These are phyloP conservation scores for Harpagifer antarcticus DNA, from an alignment of 2,797 vertebrate species.

Conservation along the genomic window DNA sequence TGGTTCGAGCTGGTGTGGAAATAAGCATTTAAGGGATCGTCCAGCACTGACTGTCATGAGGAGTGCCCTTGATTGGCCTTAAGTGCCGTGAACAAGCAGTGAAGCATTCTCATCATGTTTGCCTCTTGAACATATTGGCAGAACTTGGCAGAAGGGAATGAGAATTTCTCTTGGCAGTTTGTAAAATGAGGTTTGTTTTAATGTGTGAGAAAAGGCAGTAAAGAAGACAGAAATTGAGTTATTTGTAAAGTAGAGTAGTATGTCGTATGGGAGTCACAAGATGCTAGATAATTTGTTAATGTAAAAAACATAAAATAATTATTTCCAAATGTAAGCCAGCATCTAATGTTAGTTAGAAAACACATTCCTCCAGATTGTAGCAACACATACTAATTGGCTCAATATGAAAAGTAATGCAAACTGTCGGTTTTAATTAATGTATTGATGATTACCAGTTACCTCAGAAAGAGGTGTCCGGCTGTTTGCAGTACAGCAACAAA, in stretches of 20 bases:
- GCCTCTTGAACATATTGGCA: constrained; percentile 47
- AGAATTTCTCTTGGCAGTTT: constrained; percentile 40
- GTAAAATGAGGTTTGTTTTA: constrained; percentile 23
- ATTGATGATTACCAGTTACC: constrained; percentile 45
- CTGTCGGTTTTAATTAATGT: constrained; percentile 64
- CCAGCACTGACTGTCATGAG: constrained; percentile 5
- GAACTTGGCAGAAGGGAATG: constrained; percentile 41
- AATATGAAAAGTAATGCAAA: constrained; percentile 48
- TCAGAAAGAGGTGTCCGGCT: constrained; percentile 20
- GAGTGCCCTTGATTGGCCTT: constrained; percentile 44
- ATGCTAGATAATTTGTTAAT: constrained; percentile 24
- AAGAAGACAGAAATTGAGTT: background rate
- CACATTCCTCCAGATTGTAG: constrained; percentile 17
- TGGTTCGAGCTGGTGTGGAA: constrained; percentile 18
- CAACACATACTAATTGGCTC: constrained; percentile 42
- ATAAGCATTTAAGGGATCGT: constrained; percentile 33
- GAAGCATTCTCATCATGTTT: constrained; percentile 57
- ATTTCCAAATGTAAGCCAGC: constrained; percentile 19
- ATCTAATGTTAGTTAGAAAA: constrained; percentile 28
- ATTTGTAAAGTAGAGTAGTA: constrained; percentile 21
- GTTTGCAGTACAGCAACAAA: constrained; percentile 21
- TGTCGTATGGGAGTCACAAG: constrained; percentile 11
- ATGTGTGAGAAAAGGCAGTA: background rate
- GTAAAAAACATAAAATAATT: constrained; percentile 23
- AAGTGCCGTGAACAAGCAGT: constrained; percentile 24